phyloP scores from a whole-genome alignment of 35 echinoderm and acorn worm genomes.

The Nesometra sesokonis region DNA sequence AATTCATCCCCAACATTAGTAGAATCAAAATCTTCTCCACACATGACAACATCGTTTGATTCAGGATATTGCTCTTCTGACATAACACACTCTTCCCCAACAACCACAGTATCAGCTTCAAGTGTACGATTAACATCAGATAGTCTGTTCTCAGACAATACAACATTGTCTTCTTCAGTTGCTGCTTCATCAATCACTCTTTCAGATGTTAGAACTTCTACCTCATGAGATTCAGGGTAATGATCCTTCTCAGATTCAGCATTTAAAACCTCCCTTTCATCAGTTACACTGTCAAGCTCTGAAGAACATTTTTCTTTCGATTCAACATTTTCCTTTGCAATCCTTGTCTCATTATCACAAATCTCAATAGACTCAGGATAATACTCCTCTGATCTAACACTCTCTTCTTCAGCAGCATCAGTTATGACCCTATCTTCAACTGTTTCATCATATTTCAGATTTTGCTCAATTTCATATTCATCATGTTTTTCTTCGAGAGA shows the following conservation, averaged over 20 bases:
- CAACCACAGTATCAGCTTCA: background rate
- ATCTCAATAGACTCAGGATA: background rate
- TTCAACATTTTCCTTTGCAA: background rate
- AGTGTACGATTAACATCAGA: background rate
- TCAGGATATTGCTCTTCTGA: no score
- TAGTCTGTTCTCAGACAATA: background rate
- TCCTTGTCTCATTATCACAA: background rate
- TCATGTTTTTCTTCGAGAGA: background rate
- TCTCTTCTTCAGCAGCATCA: background rate
- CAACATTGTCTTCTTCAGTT: background rate
- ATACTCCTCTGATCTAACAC: background rate
- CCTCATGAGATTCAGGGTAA: background rate
- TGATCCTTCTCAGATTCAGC: background rate
- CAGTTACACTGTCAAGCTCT: background rate
- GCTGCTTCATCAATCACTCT: background rate
- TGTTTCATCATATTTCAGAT: constrained; percentile 9
- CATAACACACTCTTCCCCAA: background rate
- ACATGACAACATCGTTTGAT: background rate
- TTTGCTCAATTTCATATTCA: constrained; percentile 1
- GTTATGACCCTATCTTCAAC: background rate
- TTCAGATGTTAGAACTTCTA: background rate
- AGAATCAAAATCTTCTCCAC: background rate
- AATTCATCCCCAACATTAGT: background rate
- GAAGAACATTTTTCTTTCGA: background rate
- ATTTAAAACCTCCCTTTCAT: background rate